These are phyloP conservation scores for Chaetops frenatus DNA, from an alignment of 2,113 vertebrate genomes.

Conservation along the genomic window DNA sequence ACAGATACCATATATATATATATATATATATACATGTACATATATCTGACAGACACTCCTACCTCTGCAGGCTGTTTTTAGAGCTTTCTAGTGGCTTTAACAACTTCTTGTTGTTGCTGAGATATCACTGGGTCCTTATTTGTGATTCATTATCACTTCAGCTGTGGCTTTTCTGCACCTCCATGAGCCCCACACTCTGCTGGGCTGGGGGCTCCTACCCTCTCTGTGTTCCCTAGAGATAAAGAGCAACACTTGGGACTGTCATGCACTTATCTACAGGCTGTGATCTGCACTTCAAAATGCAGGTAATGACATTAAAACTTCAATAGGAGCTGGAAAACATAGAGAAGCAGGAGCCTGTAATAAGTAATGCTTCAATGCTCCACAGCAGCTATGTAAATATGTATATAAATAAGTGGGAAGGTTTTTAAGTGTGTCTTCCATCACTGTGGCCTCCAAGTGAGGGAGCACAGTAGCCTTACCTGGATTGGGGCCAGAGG, in stretches of 20 bases:
- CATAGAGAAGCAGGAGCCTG: constrained; percentile 53
- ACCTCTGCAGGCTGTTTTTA: neutral
- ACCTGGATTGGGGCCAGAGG: neutral
- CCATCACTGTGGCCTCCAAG: neutral
- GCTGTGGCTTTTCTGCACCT: neutral
- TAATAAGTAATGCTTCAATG: constrained; percentile 43
- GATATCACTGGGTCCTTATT: neutral
- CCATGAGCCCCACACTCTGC: neutral
- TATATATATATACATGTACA: accelerated
- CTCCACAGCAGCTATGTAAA: constrained; percentile 54
- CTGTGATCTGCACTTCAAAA: neutral
- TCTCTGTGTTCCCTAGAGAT: neutral
- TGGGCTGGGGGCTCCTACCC: neutral
- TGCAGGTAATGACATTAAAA: constrained; percentile 59
- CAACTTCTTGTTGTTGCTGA: neutral
- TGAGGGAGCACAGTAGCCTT: neutral
- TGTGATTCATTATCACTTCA: accelerated
- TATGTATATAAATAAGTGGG: neutral
- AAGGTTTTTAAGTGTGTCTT: neutral
- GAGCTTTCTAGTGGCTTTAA: neutral
- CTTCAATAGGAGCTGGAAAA: constrained; percentile 57
- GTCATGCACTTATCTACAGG: neutral
- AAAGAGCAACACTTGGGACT: neutral
- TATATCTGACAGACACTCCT: neutral
- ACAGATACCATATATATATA: neutral